Base-by-base conservation (phyloP, 2,888 invertebrate genomes). In the Thera britannica region DNA sequence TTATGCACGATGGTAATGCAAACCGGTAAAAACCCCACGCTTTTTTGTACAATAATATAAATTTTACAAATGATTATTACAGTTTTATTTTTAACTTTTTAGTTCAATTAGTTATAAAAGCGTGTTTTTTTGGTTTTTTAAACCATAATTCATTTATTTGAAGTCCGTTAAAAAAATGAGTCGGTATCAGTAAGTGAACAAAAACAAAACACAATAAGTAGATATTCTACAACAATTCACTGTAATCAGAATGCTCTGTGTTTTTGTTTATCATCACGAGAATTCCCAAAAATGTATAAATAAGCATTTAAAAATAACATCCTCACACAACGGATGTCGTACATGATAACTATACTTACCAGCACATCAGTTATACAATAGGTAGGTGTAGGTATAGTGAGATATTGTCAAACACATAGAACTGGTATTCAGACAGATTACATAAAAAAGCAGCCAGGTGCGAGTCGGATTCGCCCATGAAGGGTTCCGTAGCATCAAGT, bases 301-400 rank as follows among this genome's bases (percentile, higher is more conserved):
- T 61, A 51, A 41, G 9, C 41, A 60, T 65, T 61, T 61, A 51
- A 56, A 65, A 65, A 65, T 65, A 65, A 60, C 60, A 68, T 68
- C 49, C 64, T 57, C 54, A 8, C 9, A 34, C 34, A 52, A 34
- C 34, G 52, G 52, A 52, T 52, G 52, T 52, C 52, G 34, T 52
- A 52, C 52, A 52, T 7, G 34, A 52, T 52, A 52, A 52, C n/a
- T 12, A 46, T 41, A 58, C 64, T 68, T 64, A 68, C 68, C 64
- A 58, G 46, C 4, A 9, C 38, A 61, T 57, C 64, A 65, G 61
- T 8, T 65, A 68, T 52, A 38, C n/a, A 60, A 68, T 57, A 48
- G 38, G 41, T 41, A 55, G 41, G 23, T 23, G 23, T 23, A 23
- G 59, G 41, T 12, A 34, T 52, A 46, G n/a, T 46, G 9, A 36